These are phyloP conservation scores for Tipula lateralis DNA, from an alignment of 2,888 invertebrate genomes.

Conservation along the genomic window DNA sequence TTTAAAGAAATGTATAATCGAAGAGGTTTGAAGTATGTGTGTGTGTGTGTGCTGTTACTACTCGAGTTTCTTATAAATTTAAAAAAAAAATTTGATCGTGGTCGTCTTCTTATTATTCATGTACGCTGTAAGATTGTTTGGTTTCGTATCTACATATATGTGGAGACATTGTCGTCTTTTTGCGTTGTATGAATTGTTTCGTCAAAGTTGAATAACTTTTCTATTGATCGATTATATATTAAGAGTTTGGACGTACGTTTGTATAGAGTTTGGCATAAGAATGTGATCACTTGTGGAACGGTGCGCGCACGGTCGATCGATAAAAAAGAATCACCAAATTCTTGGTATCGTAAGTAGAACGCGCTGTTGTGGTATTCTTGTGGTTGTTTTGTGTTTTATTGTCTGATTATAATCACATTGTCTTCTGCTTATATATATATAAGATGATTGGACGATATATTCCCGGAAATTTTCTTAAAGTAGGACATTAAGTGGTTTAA, in stretches of 20 bases:
- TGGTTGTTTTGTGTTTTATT: not conserved
- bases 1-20: not conserved
- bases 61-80: not conserved
- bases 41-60: not conserved
- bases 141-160: not conserved
- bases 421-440: not conserved
- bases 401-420: not conserved
- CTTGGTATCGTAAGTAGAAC: not conserved
- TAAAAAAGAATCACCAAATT: not conserved
- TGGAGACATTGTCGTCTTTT: not conserved
- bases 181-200: not conserved
- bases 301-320: not conserved
- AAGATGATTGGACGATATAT: not conserved
- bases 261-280: not conserved
- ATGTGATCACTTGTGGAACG: not conserved
- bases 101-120: not conserved
- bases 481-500: not conserved
- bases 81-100: not conserved
- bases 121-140: not conserved
- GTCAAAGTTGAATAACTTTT: not conserved
- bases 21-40: not conserved
- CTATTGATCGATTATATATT: slow-evolving; percentile 4
- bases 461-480: not conserved
- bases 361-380: not conserved
- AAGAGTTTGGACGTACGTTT: not conserved